Percentiles rank a stretch among this genome's conserved stretches.
These are phyloP conservation scores for Tortricodes alternella DNA, from an alignment of 2,888 invertebrate species.

Conservation along the genomic window DNA sequence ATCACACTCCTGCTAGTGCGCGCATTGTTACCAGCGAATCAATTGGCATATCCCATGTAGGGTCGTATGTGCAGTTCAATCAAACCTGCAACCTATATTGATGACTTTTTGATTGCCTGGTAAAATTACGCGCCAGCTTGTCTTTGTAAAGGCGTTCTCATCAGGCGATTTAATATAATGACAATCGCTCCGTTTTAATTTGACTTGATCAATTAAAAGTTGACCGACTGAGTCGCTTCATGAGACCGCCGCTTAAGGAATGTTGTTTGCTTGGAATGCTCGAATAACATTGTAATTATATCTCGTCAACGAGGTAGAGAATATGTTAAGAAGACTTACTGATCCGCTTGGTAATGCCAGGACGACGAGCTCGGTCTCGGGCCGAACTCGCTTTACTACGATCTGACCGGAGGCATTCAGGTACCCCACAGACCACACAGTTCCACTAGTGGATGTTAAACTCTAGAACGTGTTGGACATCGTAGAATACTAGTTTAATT, in stretches of 20 bases:
- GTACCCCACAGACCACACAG: constrained; percentile 53
- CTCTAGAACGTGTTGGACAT: constrained; percentile 15
- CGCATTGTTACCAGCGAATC: background rate
- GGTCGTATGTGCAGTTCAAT: too few relatives aligned
- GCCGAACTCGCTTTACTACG: constrained; percentile 81
- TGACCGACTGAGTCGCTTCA: too few relatives aligned
- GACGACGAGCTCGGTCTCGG: constrained; percentile 81
- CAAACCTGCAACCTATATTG: too few relatives aligned
- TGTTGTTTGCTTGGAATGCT: constrained; percentile 56
- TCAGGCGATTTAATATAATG: too few relatives aligned
- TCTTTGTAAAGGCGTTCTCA: too few relatives aligned
- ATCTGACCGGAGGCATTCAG: constrained; percentile 82
- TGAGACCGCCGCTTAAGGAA: too few relatives aligned
- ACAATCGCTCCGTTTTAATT: too few relatives aligned
- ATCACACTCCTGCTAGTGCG: constrained; percentile 35
- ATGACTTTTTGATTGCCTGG: too few relatives aligned
- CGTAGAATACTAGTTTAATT: constrained; percentile 31
- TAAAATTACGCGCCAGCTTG: constrained; percentile 12
- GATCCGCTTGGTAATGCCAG: constrained; percentile 81
- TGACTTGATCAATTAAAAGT: too few relatives aligned
- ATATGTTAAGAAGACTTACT: constrained; percentile 75
- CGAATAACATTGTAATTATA: constrained; percentile 64
- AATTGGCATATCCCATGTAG: too few relatives aligned
- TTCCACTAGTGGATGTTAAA: constrained; percentile 26
- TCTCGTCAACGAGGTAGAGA: constrained; percentile 73